These are phyloP conservation scores for Lucifuga dentata DNA, from an alignment of 2,113 vertebrate genomes.

Conservation along the genomic window DNA sequence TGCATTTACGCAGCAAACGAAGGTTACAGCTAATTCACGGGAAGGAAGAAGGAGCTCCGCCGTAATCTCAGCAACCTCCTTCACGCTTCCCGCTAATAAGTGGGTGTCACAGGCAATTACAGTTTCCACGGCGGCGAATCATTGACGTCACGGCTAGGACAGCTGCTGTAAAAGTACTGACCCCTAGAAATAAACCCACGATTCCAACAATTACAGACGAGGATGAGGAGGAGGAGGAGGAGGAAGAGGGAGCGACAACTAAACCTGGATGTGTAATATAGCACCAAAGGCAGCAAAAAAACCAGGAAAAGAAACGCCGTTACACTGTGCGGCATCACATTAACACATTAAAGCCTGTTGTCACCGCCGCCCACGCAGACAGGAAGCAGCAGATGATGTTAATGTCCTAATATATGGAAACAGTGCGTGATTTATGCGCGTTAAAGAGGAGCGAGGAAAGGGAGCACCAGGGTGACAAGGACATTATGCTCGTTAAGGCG, in stretches of 20 bases:
- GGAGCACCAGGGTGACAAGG: slow-evolving; percentile 28
- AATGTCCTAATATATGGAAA: slow-evolving; percentile 43
- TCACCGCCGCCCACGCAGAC: background rate
- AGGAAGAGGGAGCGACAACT: too few species aligned
- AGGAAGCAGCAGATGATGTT: background rate
- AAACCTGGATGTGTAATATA: too few species aligned
- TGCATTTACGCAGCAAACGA: background rate
- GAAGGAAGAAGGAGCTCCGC: slow-evolving; percentile 15
- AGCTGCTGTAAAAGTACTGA: slow-evolving; percentile 18
- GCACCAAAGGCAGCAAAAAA: too few species aligned
- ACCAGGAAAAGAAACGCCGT: too few species aligned
- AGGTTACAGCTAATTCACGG: slow-evolving; percentile 11
- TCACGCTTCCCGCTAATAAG: slow-evolving; percentile 21
- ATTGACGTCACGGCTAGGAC: background rate
- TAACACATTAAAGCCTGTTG: slow-evolving; percentile 27
- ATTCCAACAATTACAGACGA: too few species aligned
- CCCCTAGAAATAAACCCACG: slow-evolving; percentile 16
- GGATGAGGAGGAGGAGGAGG: too few species aligned
- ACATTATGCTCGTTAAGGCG: slow-evolving; percentile 30
- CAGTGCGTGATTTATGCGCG: slow-evolving; percentile 18
- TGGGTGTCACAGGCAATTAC: slow-evolving; percentile 19
- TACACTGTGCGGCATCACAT: too few species aligned
- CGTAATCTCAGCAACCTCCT: slow-evolving; percentile 11
- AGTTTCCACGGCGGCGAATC: slow-evolving; percentile 32
- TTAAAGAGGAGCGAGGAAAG: background rate